These are phyloP conservation scores for Morinoia aosen DNA, from an alignment of 2,888 invertebrate genomes.

Conservation along the genomic window DNA sequence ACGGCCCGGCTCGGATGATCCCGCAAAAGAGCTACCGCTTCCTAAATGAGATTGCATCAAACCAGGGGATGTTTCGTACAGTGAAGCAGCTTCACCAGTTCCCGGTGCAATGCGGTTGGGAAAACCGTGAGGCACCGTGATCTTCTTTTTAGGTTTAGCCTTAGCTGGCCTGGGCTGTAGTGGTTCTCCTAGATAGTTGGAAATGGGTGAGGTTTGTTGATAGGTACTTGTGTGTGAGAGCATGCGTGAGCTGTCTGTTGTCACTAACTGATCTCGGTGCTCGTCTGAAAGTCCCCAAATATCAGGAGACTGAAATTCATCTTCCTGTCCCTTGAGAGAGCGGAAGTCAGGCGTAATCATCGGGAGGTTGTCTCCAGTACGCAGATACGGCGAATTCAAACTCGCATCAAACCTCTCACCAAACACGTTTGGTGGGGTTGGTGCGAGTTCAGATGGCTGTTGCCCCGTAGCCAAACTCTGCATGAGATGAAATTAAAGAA, in stretches of 20 bases:
- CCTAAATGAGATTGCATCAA: not conserved
- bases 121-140: not conserved
- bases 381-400: not conserved
- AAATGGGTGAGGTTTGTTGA: not conserved
- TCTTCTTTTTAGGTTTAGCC: not conserved
- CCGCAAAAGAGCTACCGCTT: not conserved
- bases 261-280: not conserved
- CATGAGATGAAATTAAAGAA: not conserved
- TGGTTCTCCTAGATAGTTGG: not conserved
- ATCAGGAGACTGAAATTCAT: not conserved
- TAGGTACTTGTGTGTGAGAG: not conserved
- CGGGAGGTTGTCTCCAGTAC: not conserved
- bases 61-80: not conserved
- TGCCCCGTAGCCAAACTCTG: not conserved
- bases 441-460: not conserved
- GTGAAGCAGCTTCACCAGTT: not conserved
- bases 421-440: not conserved
- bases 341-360: not conserved
- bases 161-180: not conserved
- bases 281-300: not conserved
- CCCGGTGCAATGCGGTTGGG: not conserved
- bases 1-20: not conserved
- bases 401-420: not conserved
- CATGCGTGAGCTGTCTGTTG: not conserved
- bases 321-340: not conserved